A percentile compares a stretch with the other conserved stretches of the same genome.
phyloP scores from a whole-genome alignment of 1,140 invertebrate species.

The Homalodisca vitripennis region DNA sequence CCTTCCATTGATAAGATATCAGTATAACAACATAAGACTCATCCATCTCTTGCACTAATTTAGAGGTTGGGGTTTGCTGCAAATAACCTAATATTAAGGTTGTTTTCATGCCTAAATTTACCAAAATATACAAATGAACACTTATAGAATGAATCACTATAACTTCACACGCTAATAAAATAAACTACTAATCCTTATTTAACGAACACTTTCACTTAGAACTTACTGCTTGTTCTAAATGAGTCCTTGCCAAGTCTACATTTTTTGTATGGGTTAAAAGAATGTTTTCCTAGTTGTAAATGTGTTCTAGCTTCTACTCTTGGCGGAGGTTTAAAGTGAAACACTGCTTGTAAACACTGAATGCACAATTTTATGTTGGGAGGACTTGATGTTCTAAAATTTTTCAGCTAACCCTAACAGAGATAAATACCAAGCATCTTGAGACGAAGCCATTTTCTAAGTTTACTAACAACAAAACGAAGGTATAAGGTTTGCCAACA shows the following conservation, averaged over 20 bases:
- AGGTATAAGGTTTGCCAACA: too few species aligned
- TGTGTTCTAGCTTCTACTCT: constrained; percentile 93
- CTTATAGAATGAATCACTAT: too few species aligned
- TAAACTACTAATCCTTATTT: not conserved
- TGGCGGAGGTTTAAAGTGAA: constrained; percentile 90
- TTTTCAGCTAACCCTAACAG: constrained; percentile 92
- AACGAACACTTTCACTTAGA: too few species aligned
- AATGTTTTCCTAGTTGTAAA: constrained; percentile 93
- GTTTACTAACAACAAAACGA: constrained; percentile 29
- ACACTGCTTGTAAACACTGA: constrained; percentile 94
- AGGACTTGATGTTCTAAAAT: constrained; percentile 92
- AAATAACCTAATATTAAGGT: too few species aligned
- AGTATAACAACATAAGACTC: too few species aligned
- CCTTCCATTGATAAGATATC: too few species aligned
- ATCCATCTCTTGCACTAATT: too few species aligned
- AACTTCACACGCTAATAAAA: not conserved
- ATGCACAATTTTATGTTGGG: constrained; percentile 95
- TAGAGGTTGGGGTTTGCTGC: too few species aligned
- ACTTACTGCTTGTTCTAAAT: constrained; percentile 94
- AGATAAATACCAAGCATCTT: constrained; percentile 95
- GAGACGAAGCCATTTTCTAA: constrained; percentile 70
- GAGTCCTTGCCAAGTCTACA: constrained; percentile 85
- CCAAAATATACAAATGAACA: too few species aligned
- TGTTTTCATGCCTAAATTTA: too few species aligned
- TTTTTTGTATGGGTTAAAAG: constrained; percentile 92